These are phyloP conservation scores for Popillia japonica DNA, from an alignment of 1,140 invertebrate genomes.

Conservation along the genomic window DNA sequence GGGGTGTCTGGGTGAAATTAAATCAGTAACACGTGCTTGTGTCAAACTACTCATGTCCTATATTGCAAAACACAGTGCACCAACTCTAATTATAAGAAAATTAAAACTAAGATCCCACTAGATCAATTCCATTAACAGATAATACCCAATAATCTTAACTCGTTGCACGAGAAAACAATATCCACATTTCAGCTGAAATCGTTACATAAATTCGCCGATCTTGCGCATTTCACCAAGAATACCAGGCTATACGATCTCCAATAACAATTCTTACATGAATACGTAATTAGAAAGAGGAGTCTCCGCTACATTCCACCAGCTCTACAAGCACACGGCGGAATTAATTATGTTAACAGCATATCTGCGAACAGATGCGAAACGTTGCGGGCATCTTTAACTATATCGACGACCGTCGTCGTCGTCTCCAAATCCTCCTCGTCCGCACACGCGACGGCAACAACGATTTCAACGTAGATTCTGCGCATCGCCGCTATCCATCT, in stretches of 20 bases:
- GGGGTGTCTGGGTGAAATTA: too few relatives aligned
- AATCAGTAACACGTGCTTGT: too few relatives aligned
- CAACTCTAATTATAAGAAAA: too few relatives aligned
- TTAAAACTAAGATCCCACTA: too few relatives aligned
- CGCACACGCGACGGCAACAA: not conserved
- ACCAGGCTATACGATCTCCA: not conserved
- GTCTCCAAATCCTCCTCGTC: not conserved
- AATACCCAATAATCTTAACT: not conserved
- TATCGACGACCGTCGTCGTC: not conserved
- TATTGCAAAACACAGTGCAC: too few relatives aligned
- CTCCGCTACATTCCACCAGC: not conserved
- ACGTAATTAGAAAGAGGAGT: conserved; percentile 28
- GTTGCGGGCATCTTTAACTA: not conserved
- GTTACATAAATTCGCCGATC: conserved; percentile 16
- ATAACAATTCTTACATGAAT: conserved; percentile 19
- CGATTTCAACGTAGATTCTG: conserved; percentile 22
- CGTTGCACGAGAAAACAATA: conserved; percentile 2
- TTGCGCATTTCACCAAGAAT: not conserved
- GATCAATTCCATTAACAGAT: too few relatives aligned
- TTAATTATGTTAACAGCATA: not conserved
- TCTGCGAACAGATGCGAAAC: not conserved
- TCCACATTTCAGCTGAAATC: not conserved
- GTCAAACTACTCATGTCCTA: too few relatives aligned
- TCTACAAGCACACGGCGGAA: not conserved
- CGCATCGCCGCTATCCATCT: conserved; percentile 3